phyloP scores from a whole-genome alignment of 2,797 vertebrate genomes.

The Sciurus vulgaris region DNA sequence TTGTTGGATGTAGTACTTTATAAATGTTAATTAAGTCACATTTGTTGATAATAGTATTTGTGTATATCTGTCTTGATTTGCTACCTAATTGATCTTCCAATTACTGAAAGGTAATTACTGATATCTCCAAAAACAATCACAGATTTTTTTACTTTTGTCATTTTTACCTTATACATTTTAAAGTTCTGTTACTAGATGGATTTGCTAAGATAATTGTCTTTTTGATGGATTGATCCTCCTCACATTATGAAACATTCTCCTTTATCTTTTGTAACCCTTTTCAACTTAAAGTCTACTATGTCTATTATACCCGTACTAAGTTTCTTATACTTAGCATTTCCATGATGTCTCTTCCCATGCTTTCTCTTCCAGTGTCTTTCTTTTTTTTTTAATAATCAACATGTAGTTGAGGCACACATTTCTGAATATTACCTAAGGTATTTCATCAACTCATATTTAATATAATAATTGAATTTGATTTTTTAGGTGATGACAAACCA shows the following conservation, averaged over 20 bases:
- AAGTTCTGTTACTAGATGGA: background rate
- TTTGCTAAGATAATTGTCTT: background rate
- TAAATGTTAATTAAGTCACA: no score
- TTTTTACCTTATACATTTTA: background rate
- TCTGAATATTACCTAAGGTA: background rate
- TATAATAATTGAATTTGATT: background rate
- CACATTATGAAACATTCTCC: background rate
- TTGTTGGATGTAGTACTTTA: background rate
- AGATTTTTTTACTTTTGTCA: background rate
- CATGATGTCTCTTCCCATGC: background rate
- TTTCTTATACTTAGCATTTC: background rate
- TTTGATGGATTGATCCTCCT: background rate
- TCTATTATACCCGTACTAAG: background rate
- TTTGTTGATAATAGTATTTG: no score
- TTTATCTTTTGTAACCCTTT: background rate
- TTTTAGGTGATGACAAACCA: background rate
- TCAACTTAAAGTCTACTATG: background rate
- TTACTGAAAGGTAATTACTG: background rate
- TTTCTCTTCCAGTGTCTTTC: background rate
- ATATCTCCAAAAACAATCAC: background rate
- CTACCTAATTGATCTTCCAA: background rate
- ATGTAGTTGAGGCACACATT: background rate
- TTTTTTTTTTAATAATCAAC: background rate
- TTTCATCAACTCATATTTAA: background rate
- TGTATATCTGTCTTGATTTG: background rate